Base-by-base conservation (phyloP, 2,113 vertebrate species). In the Progne subis region DNA sequence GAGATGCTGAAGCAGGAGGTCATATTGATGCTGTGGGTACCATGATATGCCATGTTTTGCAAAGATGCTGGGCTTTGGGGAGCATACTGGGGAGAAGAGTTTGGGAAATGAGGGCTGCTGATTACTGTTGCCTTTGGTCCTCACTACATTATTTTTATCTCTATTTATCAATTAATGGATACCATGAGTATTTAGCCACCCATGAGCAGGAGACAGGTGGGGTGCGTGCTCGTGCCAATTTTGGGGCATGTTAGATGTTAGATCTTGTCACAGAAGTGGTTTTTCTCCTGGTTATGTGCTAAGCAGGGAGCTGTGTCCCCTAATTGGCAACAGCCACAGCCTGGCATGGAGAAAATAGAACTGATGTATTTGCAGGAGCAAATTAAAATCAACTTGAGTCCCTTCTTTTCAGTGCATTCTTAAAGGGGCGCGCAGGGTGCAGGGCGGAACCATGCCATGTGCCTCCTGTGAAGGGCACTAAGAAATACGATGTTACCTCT, bases 171-270 rank as follows among this genome's bases (percentile, higher is more conserved):
- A 4, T 59, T 78, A 55, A 63, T 0, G 1, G 1, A 3, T 59
- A 23, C 52, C 24, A 14, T 1, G 6, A 82, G 41, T 14, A 7
- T 60, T 70, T 44, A 81, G 43, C 31, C 39, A 55, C 43, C 12
- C 0, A 0, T 63, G 56, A 61, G 25, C 34, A 67, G 37, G 61
- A 37, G 63, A 14, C 11, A 28, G 47, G 5, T 49, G 21, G 12
- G 9, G 5, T 24, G 11, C 5, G 2, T 1, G 1, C 26, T 53
- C 2, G 0, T 46, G 41, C 49, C 8, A 1, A 2, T 75, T 90
- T 82, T 49, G 41, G 41, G 26, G 32, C n/a, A n/a, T n/a, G n/a
- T n/a, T n/a, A n/a, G 57, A 43, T 8, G 0, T 56, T 87, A 0
- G 2, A 44, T 57, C 64, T 86, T 83, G 34, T 82, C 34, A 41